Conservation (phyloP, 2,888 invertebrate species). For the Mellilla xanthometata region DNA sequence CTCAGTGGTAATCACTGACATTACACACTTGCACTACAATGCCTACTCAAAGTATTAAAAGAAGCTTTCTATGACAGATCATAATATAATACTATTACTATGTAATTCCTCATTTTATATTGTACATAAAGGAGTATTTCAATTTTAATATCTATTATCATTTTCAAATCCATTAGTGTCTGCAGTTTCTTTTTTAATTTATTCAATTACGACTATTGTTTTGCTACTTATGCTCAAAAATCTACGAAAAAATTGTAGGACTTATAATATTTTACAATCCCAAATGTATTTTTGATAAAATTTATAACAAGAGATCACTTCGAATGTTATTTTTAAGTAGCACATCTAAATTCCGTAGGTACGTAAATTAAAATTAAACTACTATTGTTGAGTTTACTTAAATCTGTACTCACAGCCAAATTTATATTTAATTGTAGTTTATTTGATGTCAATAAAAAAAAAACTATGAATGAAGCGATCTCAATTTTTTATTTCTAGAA, state of each 20-base stretch:
- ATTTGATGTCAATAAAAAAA: no score
- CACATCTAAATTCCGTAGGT: no score
- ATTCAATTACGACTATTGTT: constrained; percentile 45
- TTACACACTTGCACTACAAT: neutral
- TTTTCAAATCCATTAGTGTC: constrained; percentile 78
- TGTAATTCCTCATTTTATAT: constrained; percentile 31
- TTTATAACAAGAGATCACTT: no score
- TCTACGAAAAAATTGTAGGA: constrained; percentile 46
- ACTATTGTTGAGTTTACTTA: no score
- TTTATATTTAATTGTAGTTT: no score
- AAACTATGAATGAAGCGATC: constrained; percentile 53
- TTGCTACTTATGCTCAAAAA: constrained; percentile 51
- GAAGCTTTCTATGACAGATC: constrained; percentile 12
- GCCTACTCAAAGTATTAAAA: constrained; percentile 7
- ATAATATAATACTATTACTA: constrained; percentile 4
- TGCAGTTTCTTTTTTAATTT: constrained; percentile 63
- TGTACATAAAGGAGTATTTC: constrained; percentile 27
- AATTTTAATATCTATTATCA: constrained; percentile 25
- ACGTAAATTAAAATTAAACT: no score
- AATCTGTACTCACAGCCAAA: no score
- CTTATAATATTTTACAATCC: constrained; percentile 52
- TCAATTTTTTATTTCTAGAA: constrained; percentile 9
- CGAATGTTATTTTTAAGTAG: no score
- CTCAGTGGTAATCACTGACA: no score
- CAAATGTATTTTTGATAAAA: constrained; percentile 23